Base-by-base conservation (phyloP, 2,888 invertebrate species). In the Cryptus armator region DNA sequence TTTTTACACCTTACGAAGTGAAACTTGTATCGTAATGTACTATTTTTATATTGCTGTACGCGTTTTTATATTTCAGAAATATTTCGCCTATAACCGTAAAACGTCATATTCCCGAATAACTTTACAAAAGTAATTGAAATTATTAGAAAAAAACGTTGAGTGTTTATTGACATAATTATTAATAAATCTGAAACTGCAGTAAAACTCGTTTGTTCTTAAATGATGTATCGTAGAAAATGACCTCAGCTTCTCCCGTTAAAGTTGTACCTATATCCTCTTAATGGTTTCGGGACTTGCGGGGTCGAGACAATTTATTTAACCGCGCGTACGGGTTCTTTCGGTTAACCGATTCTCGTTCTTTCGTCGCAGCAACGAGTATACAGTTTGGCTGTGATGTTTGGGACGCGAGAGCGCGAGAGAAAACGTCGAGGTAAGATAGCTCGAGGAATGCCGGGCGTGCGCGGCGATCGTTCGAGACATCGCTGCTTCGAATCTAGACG, bases 401-500 rank as follows among this genome's bases (percentile, higher is more conserved):
- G 29, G 14, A 3, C 59, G 29, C 3, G 24, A 0, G 59, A 59
- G 14, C 59, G 59, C 24, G 29, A 24, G 59, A 64, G 70, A 71
- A 79, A 64, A 51, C 44, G 77, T 67, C 53, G 43, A 59, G 62
- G 56, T 24, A 16, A 74, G 72, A 80, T 80, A 74, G 74, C 71
- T 24, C 66, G 71, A 77, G 82, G 77, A 83, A 85, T 85, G 74
- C 74, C 78, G 78, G 56, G 29, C 76, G 76, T 44, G 67, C 56
- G 76, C 53, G 29, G 48, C 62, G 77, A 46, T 74, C 72, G 71
- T 82, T 79, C 82, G 76, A 79, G 82, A 75, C 79, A 85, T 85
- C 82, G 68, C 74, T 59, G 82, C 29, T 53, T 82, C 75, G 62
- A 82, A 85, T 85, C 85, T 85, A 83, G 83, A 85, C 79, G 68